Conservation (phyloP, 2,113 vertebrate species). For the Chiloscyllium plagiosum region DNA sequence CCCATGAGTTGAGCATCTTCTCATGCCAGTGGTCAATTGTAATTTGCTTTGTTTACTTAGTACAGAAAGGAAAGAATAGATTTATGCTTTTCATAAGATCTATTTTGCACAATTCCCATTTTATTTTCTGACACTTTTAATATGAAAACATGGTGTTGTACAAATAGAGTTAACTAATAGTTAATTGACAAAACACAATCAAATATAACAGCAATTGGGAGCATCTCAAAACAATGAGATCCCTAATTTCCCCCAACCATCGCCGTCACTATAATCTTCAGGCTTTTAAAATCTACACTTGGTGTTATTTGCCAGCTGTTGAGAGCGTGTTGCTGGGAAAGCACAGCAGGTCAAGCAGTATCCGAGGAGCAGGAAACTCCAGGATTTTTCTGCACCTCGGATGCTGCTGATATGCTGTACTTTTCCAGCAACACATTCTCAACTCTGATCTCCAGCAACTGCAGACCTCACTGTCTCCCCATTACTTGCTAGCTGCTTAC, state of each 20-base stretch:
- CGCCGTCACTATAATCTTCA: neutral
- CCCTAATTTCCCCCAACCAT: neutral
- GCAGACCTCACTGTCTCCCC: too few relatives aligned
- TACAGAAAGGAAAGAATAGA: neutral
- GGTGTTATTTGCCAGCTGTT: neutral
- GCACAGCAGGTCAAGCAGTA: too few relatives aligned
- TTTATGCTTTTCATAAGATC: neutral
- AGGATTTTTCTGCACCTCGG: too few relatives aligned
- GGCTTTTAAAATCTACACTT: neutral
- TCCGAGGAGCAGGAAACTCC: too few relatives aligned
- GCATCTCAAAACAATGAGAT: neutral
- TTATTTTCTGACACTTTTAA: neutral
- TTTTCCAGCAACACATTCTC: too few relatives aligned
- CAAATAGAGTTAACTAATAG: neutral
- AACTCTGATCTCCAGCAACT: too few relatives aligned
- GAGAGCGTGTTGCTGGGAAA: too few relatives aligned
- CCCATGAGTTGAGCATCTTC: neutral
- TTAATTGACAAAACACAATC: neutral
- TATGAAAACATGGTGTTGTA: neutral
- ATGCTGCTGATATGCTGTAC: too few relatives aligned
- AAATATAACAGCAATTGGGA: neutral
- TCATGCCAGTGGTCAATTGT: neutral
- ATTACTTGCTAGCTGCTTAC: neutral
- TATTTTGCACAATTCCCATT: neutral
- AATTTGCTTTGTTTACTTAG: neutral